Conservation (phyloP, 2,888 invertebrate species). For the Orchestes rusci region DNA sequence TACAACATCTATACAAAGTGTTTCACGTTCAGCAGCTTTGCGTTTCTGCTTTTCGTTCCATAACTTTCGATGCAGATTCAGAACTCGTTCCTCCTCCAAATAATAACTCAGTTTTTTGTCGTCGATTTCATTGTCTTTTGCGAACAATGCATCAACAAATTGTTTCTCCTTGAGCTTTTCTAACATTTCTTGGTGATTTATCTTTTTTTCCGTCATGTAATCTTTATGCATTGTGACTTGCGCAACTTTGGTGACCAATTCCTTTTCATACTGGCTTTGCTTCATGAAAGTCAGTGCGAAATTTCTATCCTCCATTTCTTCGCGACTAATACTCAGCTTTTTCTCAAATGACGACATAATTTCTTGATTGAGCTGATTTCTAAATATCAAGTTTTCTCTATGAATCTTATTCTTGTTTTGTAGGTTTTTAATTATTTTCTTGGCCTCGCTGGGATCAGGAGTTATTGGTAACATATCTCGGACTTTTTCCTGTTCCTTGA, state of each 20-base stretch:
- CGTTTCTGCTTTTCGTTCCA: constrained; percentile 49
- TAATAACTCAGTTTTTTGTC: constrained; percentile 35
- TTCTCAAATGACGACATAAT: constrained; percentile 49
- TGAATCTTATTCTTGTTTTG: constrained; percentile 44
- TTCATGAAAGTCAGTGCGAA: constrained; percentile 53
- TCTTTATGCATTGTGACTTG: constrained; percentile 55
- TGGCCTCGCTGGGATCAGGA: constrained; percentile 36
- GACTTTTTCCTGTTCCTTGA: constrained; percentile 30
- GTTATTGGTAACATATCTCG: constrained; percentile 23
- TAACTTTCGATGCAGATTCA: constrained; percentile 47
- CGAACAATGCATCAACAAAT: constrained; percentile 36
- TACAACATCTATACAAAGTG: constrained; percentile 49
- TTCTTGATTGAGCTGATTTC: constrained; percentile 47
- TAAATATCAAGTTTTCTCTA: constrained; percentile 36
- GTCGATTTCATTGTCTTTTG: constrained; percentile 26
- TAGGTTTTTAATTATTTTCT: constrained; percentile 47
- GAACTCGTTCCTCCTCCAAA: constrained; percentile 46
- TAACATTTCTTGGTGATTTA: constrained; percentile 47
- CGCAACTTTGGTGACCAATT: constrained; percentile 56
- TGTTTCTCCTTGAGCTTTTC: constrained; percentile 47
- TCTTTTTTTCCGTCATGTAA: constrained; percentile 49
- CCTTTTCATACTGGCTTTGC: constrained; percentile 58
- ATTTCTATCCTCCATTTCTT: constrained; percentile 46
- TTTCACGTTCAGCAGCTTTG: constrained; percentile 46
- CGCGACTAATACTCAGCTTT: constrained; percentile 47